phyloP scores from a whole-genome alignment of 1,140 invertebrate species.

The Chrysomallon squamiferum region DNA sequence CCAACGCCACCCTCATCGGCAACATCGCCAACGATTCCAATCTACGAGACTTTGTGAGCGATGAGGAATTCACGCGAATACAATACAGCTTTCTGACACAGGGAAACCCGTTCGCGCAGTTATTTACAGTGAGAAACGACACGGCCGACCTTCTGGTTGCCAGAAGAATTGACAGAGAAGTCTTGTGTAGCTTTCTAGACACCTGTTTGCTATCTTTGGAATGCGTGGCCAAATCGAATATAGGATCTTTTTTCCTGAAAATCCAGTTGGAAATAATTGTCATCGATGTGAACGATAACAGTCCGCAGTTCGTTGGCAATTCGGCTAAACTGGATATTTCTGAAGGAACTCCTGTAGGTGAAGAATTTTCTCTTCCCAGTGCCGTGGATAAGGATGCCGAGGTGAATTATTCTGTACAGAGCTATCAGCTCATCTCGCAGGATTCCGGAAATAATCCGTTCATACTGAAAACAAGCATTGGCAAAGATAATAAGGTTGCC shows the following conservation, averaged over 20 bases:
- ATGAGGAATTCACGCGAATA: constrained; percentile 28
- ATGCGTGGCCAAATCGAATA: constrained; percentile 36
- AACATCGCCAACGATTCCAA: constrained; percentile 32
- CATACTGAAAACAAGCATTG: constrained; percentile 26
- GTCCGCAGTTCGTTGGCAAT: constrained; percentile 74
- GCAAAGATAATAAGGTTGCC: constrained; percentile 12
- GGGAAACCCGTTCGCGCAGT: constrained; percentile 63
- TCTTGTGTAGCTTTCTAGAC: constrained; percentile 14
- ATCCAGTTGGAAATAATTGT: constrained; percentile 75
- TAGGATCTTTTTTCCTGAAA: constrained; percentile 41
- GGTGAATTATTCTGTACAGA: constrained; percentile 37
- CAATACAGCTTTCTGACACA: constrained; percentile 41
- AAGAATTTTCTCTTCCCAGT: constrained; percentile 24
- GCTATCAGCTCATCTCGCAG: constrained; percentile 29
- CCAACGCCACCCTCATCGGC: constrained; percentile 19
- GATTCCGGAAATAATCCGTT: constrained; percentile 28
- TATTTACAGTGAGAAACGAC: constrained; percentile 35
- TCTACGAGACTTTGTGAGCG: constrained; percentile 23
- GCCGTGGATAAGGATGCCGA: constrained; percentile 45
- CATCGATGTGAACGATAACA: constrained; percentile 89
- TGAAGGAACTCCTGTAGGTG: constrained; percentile 29
- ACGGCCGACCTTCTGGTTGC: constrained; percentile 36
- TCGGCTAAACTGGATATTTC: constrained; percentile 27
- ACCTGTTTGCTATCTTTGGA: constrained; percentile 37
- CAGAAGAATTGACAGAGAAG: constrained; percentile 41